phyloP scores from a whole-genome alignment of 2,797 vertebrate genomes.

The Cuculus canorus region DNA sequence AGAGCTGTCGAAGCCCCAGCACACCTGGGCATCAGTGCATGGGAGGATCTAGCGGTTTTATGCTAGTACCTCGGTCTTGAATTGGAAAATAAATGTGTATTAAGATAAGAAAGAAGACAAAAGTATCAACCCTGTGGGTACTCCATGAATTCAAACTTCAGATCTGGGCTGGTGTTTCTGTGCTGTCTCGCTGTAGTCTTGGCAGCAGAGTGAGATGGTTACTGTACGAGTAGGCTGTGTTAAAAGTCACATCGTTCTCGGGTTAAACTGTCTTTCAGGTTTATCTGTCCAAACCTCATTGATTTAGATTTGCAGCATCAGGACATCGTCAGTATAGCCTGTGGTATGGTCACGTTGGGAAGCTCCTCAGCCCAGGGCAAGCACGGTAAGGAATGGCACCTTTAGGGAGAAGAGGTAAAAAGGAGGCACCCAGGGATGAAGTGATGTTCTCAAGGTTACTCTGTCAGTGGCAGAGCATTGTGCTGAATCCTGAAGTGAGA shows the following conservation, averaged over 20 bases:
- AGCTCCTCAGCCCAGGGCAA: rapidly evolving
- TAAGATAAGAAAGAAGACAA: not conserved
- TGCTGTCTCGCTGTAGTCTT: not conserved
- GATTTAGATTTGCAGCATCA: not conserved
- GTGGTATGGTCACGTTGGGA: rapidly evolving
- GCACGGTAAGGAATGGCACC: rapidly evolving
- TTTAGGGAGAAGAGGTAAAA: not conserved
- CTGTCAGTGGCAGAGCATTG: not conserved
- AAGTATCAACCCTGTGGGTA: not conserved
- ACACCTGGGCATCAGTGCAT: not conserved
- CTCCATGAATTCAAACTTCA: not conserved
- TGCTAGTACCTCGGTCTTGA: not conserved
- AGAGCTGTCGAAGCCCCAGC: conserved; percentile 74
- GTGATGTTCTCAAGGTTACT: not conserved
- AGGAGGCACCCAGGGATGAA: not conserved
- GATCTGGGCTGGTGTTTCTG: rapidly evolving
- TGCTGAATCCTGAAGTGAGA: not conserved
- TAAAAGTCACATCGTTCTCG: rapidly evolving
- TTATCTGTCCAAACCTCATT: not conserved
- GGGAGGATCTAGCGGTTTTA: not conserved
- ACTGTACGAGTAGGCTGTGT: not conserved
- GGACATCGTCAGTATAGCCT: not conserved
- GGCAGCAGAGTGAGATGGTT: not conserved
- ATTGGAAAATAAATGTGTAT: not conserved
- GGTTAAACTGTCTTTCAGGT: not conserved